These are phyloP conservation scores for Poicephalus meyeri DNA, from an alignment of 2,113 vertebrate species.

Conservation along the genomic window DNA sequence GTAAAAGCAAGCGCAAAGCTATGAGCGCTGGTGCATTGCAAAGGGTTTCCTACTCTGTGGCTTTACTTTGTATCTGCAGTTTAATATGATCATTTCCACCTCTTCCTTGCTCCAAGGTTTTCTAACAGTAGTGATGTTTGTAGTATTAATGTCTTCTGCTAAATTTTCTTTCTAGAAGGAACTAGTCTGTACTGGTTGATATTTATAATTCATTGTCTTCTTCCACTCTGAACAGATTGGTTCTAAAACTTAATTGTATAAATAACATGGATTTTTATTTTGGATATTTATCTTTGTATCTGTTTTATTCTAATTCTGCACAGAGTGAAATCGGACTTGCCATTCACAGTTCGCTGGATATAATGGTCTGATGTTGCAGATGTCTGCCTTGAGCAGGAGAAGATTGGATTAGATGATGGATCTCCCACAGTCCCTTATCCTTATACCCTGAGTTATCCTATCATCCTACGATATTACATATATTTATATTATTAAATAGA, in stretches of 20 bases:
- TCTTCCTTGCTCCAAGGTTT: not conserved
- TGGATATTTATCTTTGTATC: not conserved
- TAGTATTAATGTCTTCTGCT: not conserved
- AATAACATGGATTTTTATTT: not conserved
- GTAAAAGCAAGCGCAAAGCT: not conserved
- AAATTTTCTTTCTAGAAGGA: not conserved
- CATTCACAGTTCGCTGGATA: not conserved
- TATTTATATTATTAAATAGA: not conserved
- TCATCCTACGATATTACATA: not conserved
- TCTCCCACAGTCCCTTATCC: not conserved
- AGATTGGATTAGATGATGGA: not conserved
- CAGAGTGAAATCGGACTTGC: not conserved
- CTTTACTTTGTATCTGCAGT: too few relatives aligned
- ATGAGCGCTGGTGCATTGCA: not conserved
- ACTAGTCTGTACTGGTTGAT: too few relatives aligned
- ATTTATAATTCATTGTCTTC: not conserved
- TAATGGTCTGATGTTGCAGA: not conserved
- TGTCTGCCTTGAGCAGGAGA: not conserved
- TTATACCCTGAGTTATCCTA: not conserved
- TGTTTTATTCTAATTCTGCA: not conserved
- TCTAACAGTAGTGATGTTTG: accelerated
- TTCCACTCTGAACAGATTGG: not conserved
- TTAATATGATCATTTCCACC: accelerated
- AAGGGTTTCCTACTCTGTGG: not conserved
- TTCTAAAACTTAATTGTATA: not conserved